Base-by-base conservation (phyloP, 2,113 vertebrate genomes). In the Ammospiza nelsoni region DNA sequence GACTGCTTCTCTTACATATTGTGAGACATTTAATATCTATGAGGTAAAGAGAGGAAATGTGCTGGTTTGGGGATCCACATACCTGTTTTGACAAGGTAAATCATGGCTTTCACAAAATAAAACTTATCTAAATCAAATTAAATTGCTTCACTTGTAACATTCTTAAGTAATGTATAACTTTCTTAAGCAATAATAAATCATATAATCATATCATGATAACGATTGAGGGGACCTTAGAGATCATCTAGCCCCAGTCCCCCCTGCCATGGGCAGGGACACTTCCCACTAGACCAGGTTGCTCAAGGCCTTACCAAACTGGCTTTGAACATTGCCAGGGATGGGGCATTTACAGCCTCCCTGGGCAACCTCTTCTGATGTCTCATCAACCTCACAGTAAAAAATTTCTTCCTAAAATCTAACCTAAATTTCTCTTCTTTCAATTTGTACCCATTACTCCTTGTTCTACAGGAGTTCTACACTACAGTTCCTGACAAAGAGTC, bases 231-330 rank as follows among this genome's bases (percentile, higher is more conserved):
- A n/a, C 51, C 29, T 49, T 49, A 24, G 16, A 49, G 69, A n/a
- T 23, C 23, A 41, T 49, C 2, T n/a, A 5, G 9, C 24, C 10
- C 20, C 49, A 84, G 3, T 1, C 0, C 5, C 3, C 13, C 1
- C n/a, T 41, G 6, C 23, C 29, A 2, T 23, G 28, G 3, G 23
- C 18, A 74, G 22, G 58, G 33, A 46, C 15, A 55, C 2, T 59
- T 74, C 22, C 23, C 28, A 41, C 15, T 10, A n/a, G 59, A 48
- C 23, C n/a, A 24, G 19, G 29, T 8, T 66, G 19, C 5, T 74
- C 12, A 28, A 48, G 23, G 12, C 18, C 23, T 55, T 57, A 15
- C 22, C 22, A 39, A 5, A 19, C 51, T 75, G 23, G 19, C 43
- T 57, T n/a, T 65, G 51, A 57, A 12, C n/a, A 48, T 2, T 57